Conservation (phyloP, 2,797 vertebrate genomes). For the Apogon hyalosoma region DNA sequence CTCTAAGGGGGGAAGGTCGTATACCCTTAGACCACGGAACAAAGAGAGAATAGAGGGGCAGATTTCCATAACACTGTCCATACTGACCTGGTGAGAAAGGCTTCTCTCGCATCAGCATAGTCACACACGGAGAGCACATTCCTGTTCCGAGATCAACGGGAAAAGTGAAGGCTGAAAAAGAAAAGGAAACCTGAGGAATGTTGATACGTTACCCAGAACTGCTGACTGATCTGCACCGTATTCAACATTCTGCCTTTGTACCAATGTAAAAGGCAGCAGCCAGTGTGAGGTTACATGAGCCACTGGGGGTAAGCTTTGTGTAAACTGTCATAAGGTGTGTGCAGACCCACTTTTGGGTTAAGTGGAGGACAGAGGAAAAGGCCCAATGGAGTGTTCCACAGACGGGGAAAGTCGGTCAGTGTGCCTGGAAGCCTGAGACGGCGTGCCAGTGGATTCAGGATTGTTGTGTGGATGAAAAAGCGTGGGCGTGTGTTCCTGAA, state of each 20-base stretch:
- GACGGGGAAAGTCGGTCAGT: slow-evolving; percentile 71
- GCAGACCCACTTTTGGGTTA: slow-evolving; percentile 33
- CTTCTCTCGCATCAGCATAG: slow-evolving; percentile 32
- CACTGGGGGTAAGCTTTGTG: slow-evolving; percentile 49
- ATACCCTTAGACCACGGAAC: slow-evolving; percentile 65
- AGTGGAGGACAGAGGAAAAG: slow-evolving; percentile 42
- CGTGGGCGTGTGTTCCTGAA: slow-evolving; percentile 29
- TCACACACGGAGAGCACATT: slow-evolving; percentile 17
- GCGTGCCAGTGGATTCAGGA: slow-evolving; percentile 19
- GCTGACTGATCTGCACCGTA: neutral
- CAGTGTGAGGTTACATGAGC: slow-evolving; percentile 40
- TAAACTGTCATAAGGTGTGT: slow-evolving; percentile 34
- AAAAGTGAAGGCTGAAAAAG: slow-evolving; percentile 26
- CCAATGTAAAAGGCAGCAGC: slow-evolving; percentile 23
- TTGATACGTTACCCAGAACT: slow-evolving; percentile 16
- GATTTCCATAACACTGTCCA: slow-evolving; percentile 79
- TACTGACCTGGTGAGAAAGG: slow-evolving; percentile 61
- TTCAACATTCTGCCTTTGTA: slow-evolving; percentile 29
- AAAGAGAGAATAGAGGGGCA: slow-evolving; percentile 74
- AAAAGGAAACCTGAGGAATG: slow-evolving; percentile 27
- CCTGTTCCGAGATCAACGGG: slow-evolving; percentile 29
- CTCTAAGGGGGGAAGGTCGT: slow-evolving; percentile 28
- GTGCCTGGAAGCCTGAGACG: slow-evolving; percentile 57
- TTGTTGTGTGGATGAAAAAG: slow-evolving; percentile 20
- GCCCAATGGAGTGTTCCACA: slow-evolving; percentile 41